Base-by-base conservation (phyloP, 1,140 invertebrate species). In the Drosophila grimshawi region DNA sequence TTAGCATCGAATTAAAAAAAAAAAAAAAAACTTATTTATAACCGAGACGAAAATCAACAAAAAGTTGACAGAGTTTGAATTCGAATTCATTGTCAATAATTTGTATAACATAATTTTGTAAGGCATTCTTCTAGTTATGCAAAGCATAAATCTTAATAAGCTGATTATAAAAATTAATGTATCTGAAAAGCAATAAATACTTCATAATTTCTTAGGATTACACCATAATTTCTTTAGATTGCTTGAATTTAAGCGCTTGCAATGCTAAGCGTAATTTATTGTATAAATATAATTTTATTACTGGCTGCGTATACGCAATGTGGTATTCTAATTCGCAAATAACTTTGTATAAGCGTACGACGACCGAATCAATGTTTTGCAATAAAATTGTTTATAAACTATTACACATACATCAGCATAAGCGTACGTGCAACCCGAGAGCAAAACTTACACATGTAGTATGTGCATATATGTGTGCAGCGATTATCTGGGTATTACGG, bases 401-500 rank as follows among this genome's bases (percentile, higher is more conserved):
- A 71, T 75, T 64, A 56, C 66, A 70, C 41, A 65, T 30, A 60
- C 61, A 63, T 33, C 35, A 45, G 49, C 61, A 61, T 51, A 27
- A 46, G n/a, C 30, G 30, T 39, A n/a, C 35, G 46, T 32, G 49
- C 33, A 65, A 43, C 32, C 29, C 33, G 35, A 56, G 49, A 64
- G 59, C 46, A 64, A 59, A 57, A 82, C 74, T 78, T n/a, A 43
- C 39, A 43, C 10, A 43, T n/a, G 10, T 43, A n/a, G 10, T 6
- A 37, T 37, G 35, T 37, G 35, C 19, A 19, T 4, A 4, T 70
- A 63, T 55, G 46, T 59, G 60, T 48, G 55, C 39, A 27, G 62
- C 72, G 68, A 88, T 86, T 86, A 86, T 76, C 76, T 64, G 49
- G 60, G 83, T 80, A 75, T 86, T 86, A 89, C 71, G 71, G 62